phyloP scores from a whole-genome alignment of 1,140 invertebrate species.

The Drosophila azteca region DNA sequence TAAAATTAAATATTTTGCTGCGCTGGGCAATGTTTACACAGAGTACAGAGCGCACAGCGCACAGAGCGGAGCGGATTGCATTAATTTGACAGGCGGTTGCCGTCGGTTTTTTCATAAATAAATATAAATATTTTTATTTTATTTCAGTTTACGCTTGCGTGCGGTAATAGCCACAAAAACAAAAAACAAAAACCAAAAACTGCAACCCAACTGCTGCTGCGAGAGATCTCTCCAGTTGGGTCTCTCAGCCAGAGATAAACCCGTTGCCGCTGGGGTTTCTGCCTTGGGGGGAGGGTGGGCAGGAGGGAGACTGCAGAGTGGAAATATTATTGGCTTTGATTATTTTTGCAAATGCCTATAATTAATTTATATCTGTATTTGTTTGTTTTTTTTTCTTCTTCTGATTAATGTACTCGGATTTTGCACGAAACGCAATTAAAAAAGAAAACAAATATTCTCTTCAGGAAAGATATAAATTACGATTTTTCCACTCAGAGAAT shows the following conservation, averaged over 20 bases:
- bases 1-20: neutral
- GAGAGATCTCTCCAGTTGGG: too few relatives aligned
- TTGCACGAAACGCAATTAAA: conserved; percentile 24
- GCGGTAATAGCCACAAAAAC: conserved; percentile 20
- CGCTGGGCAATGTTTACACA: conserved; percentile 6
- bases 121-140: conserved; percentile 27
- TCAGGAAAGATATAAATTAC: conserved; percentile 54
- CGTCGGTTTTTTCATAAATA: conserved; percentile 25
- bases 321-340: conserved; percentile 52
- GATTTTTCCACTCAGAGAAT: conserved; percentile 40
- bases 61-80: neutral
- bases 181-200: conserved; percentile 29
- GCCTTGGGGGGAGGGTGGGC: neutral
- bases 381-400: conserved; percentile 47
- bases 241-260: too few relatives aligned
- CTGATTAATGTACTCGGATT: conserved; percentile 58
- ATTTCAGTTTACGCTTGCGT: conserved; percentile 34
- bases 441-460: conserved; percentile 57
- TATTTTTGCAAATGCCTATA: conserved; percentile 61
- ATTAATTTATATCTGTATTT: conserved; percentile 60
- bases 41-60: neutral
- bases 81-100: conserved; percentile 33
- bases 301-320: neutral
- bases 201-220: neutral
- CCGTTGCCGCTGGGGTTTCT: too few relatives aligned